Evolutionary conservation across 1,140 invertebrate genomes (phyloP), one percentile per base, ranked within the genome.

Genomic region (Periplaneta americana): DNA sequence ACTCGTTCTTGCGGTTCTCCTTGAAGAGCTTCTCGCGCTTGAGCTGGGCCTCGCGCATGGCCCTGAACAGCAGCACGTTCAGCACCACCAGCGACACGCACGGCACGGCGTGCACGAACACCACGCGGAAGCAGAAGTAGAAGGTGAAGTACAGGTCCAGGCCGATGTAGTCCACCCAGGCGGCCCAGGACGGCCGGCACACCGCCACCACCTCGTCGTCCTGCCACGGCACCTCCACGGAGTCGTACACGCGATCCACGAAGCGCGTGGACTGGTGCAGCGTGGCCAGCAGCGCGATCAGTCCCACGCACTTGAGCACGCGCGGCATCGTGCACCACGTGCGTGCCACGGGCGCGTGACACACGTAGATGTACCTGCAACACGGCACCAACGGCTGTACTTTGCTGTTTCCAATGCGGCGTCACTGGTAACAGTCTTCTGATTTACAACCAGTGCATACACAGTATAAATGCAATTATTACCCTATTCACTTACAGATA

Each of bases 71-170:
- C 13, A 98, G 89, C 0, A 95, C 92, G 88, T 98, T 99, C 28
- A 99, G 91, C 1, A 97, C 93, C 1, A 98, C 95, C 13, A 99
- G 91, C 5, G 95, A 92, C 5, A 96, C 92, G 89, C 97, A 98
- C 0, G 97, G 97, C 31, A 97, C 89, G 81, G 97, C 88, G 86
- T 98, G 96, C 22, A 98, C 96, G 88, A 97, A 98, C 18, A 98
- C 88, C 10, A 98, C 95, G 6, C 97, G 91, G 87, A 98, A 98
- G 84, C 93, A 92, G 87, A 91, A 97, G 88, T 97, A 98, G 1
- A 92, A 88, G 36, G 93, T 93, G 88, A 92, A 97, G 87, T 97
- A 98, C 1, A 93, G 87, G 85, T 95, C 91, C 48, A 91, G 86
- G 0, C 92, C 92, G 8, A 95, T 84, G 33, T 89, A 89, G 13